Evolutionary conservation across 2,113 vertebrate species (phyloP).

Genomic region (Eudyptes chrysolophus): DNA sequence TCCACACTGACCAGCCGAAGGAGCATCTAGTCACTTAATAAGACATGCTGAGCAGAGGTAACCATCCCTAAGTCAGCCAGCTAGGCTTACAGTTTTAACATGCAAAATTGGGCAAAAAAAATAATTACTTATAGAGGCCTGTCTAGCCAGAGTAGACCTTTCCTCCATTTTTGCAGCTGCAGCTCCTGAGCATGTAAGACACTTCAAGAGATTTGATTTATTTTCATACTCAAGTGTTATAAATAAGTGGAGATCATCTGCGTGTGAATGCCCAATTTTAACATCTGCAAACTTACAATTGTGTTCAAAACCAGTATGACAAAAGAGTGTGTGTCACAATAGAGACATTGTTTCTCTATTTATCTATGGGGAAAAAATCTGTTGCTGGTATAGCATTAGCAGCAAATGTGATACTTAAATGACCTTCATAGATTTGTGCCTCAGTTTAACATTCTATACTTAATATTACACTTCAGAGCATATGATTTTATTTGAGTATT

Average conservation of each 20-base stretch:
- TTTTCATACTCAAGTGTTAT: not conserved
- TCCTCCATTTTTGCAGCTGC: not conserved
- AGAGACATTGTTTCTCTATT: not conserved
- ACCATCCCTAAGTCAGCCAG: not conserved
- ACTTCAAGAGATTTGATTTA: not conserved
- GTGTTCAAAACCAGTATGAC: not conserved
- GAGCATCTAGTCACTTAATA: not conserved
- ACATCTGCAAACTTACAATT: not conserved
- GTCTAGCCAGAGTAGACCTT: not conserved
- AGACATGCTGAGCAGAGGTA: not conserved
- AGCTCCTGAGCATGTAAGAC: not conserved
- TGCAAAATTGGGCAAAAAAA: not conserved
- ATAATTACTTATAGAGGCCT: not conserved
- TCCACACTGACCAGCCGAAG: not conserved
- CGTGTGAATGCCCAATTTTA: not conserved
- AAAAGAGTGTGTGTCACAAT: not conserved
- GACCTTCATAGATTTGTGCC: not conserved
- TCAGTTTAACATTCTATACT: not conserved
- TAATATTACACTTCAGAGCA: not conserved
- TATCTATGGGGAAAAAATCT: not conserved
- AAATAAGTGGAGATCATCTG: not conserved
- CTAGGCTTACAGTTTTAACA: not conserved
- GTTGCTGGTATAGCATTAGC: not conserved
- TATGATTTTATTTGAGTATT: not conserved
- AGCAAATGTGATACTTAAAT: not conserved